Evolutionary conservation across 2,888 invertebrate species (phyloP), one percentile per base, ranked within the genome.

Genomic region (Diploptera punctata): DNA sequence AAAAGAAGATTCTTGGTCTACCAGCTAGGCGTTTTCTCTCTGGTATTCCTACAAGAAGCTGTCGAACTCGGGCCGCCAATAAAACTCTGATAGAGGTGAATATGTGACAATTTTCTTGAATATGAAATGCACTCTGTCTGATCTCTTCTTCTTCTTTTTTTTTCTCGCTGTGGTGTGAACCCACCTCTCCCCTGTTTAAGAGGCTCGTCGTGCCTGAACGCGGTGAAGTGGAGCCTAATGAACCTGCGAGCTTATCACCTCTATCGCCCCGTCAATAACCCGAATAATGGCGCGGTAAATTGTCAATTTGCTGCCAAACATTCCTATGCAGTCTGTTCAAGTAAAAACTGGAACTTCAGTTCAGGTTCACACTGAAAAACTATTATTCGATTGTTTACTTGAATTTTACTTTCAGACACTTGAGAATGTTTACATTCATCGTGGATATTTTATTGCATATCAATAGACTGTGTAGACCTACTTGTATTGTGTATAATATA

Each of bases 231-330:
- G 57, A 26, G 16, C 57, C 57, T 57, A 57, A 57, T 57, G 57
- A 57, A 57, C 57, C 57, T 57, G 57, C 57, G 2, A 57, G 57
- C 57, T 57, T 57, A 57, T 57, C 57, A 57, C 57, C 31, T 57
- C 57, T 29, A 57, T 57, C 57, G 57, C 57, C 57, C 57, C 57
- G 29, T 29, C 57, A 57, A 57, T 57, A 57, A 19, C 31, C 65
- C 65, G 47, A 65, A 65, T 65, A 65, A 65, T 65, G 65, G 65
- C 65, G 29, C 65, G 47, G 44, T 65, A 65, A 65, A 65, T 65
- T 65, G 65, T 65, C 65, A 65, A 47, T 65, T 65, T 65, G 47
- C 57, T 29, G 57, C 31, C 57, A 57, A 29, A 57, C 57, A 16
- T 57, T 13, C 57, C 57, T 29, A 57, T 29, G 29, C 57, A 57